Conservation (phyloP, 2,888 invertebrate species). For the Biston betularia region DNA sequence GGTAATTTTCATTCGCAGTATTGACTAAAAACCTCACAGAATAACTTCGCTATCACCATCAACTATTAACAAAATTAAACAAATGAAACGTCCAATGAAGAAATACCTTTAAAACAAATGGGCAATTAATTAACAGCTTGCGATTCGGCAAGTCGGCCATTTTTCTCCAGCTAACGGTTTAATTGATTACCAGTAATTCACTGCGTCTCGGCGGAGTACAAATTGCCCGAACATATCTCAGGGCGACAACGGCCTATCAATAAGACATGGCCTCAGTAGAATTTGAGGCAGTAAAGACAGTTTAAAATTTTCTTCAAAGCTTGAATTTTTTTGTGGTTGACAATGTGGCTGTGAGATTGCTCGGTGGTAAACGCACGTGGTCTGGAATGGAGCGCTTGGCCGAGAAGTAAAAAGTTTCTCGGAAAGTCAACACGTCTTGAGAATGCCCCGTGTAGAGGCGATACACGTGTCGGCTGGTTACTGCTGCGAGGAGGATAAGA, state of each 20-base stretch:
- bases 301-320: not conserved
- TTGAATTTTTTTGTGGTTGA: too few species aligned
- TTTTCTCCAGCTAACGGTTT: slow-evolving; percentile 45
- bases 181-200: slow-evolving; percentile 60
- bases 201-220: slow-evolving; percentile 48
- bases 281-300: not conserved
- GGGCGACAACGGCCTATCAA: slow-evolving; percentile 80
- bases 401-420: too few species aligned
- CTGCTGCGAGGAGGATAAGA: too few species aligned
- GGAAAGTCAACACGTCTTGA: too few species aligned
- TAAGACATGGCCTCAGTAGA: slow-evolving; percentile 50
- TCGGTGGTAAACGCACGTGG: too few species aligned
- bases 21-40: too few species aligned
- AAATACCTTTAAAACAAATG: slow-evolving; percentile 36
- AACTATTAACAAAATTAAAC: slow-evolving; percentile 11
- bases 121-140: slow-evolving; percentile 32
- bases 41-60: not conserved
- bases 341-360: too few species aligned
- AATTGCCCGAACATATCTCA: slow-evolving; percentile 75
- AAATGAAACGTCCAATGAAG: slow-evolving; percentile 26
- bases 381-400: too few species aligned
- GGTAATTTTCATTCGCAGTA: too few species aligned
- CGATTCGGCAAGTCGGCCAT: slow-evolving; percentile 36
- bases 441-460: too few species aligned
- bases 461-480: too few species aligned